Base-by-base conservation (phyloP, 1,140 invertebrate species). In the Temnothorax curvispinosus region DNA sequence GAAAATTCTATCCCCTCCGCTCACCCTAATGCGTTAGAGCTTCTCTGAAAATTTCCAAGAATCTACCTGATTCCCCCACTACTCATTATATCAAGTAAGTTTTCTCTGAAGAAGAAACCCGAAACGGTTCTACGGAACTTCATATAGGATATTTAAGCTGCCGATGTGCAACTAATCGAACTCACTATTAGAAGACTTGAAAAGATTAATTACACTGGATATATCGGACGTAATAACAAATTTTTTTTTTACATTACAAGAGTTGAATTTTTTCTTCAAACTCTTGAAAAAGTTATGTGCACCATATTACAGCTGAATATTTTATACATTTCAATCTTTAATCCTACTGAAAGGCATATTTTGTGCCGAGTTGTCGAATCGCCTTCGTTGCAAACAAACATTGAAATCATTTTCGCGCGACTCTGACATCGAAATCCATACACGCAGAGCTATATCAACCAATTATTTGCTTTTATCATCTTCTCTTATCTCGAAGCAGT, bases 401-500 rank as follows among this genome's bases (percentile, higher is more conserved):
- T 41, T n/a, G 3, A 5, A 38, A 41, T 75, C 1, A 60, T 76
- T 76, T 76, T 76, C 38, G 54, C 13, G 9, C 8, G 13, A 44
- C 13, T 27, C 15, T 58, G 21, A 0, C 52, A 32, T 41, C 27
- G 38, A 41, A 41, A 76, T 60, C 1, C 8, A 27, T 13, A n/a
- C 1, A 8, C 7, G 11, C 3, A 6, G 3, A 60, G 27, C 13
- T 76, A 41, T 27, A 60, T 76, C 38, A 60, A 44, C 41, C 6
- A 21, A 21, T 44, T 27, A 27, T 27, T 60, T 60, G 35, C 21
- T 38, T 76, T 60, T 41, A 60, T 76, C 21, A 2, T 41, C 6
- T 27, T 75, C 0, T n/a, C 52, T 76, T 76, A 76, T 76, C 74
- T 60, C 15, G 8, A 27, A 44, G 52, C 35, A 75, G 54, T 60